Percentiles rank a stretch among this genome's conserved stretches.
Conservation (phyloP, 2,888 invertebrate genomes). For the Philaethria dido region DNA sequence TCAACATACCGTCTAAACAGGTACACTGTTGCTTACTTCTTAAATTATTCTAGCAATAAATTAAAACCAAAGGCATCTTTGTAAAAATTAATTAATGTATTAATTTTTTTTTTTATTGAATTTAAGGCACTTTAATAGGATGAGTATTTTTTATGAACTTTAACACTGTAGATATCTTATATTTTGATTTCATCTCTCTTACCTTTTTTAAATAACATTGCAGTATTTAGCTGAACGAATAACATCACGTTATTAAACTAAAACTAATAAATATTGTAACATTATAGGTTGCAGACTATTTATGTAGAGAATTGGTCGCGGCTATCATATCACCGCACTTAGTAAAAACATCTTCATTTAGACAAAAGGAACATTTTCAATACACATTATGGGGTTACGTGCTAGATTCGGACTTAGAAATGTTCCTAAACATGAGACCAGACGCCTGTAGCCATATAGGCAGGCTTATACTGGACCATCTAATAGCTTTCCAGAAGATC, state of each 20-base stretch:
- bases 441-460: constrained; percentile 84
- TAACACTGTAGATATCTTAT: too few species aligned
- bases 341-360: constrained; percentile 75
- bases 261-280: not conserved
- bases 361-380: constrained; percentile 79
- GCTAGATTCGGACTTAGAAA: constrained; percentile 82
- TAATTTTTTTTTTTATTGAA: too few species aligned
- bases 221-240: too few species aligned
- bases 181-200: too few species aligned
- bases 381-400: constrained; percentile 84
- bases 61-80: too few species aligned
- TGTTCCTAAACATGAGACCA: constrained; percentile 83
- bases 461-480: constrained; percentile 79
- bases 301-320: constrained; percentile 85
- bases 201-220: too few species aligned
- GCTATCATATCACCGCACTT: constrained; percentile 80
- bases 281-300: constrained; percentile 84
- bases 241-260: too few species aligned
- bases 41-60: too few species aligned
- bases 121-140: too few species aligned
- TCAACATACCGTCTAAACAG: constrained; percentile 74
- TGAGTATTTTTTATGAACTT: too few species aligned
- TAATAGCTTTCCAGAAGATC: constrained; percentile 80
- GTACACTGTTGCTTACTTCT: constrained; percentile 49
- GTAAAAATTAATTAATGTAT: too few species aligned